These are phyloP conservation scores for Drosophila melanogaster DNA, from an alignment of 1,140 invertebrate genomes.

Conservation along the genomic window DNA sequence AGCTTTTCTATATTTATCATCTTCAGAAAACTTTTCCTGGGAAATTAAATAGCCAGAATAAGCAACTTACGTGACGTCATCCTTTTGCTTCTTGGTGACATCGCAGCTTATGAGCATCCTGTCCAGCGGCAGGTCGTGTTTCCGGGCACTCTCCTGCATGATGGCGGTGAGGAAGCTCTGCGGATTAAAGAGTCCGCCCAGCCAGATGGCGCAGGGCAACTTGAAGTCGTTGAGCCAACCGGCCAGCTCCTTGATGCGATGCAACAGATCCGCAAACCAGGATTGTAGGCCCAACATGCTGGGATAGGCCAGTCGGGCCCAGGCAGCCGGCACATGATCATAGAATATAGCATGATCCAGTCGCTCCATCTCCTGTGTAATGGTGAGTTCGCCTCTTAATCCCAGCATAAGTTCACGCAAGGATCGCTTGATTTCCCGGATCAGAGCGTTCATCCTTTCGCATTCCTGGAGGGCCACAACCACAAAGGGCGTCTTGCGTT, in stretches of 20 bases:
- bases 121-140: constrained; percentile 97
- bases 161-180: constrained; percentile 98
- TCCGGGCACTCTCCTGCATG: constrained; percentile 98
- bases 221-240: constrained; percentile 92
- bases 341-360: constrained; percentile 93
- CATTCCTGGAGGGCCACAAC: constrained; percentile 98
- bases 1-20: too few species aligned
- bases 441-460: constrained; percentile 96
- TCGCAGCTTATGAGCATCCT: constrained; percentile 98
- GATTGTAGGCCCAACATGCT: constrained; percentile 92
- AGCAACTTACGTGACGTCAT: constrained; percentile 89
- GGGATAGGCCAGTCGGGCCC: constrained; percentile 95
- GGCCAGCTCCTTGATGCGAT: constrained; percentile 92
- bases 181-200: constrained; percentile 98
- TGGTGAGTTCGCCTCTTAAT: constrained; percentile 96
- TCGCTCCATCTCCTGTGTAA: constrained; percentile 96
- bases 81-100: constrained; percentile 95
- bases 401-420: constrained; percentile 94
- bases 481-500: constrained; percentile 95
- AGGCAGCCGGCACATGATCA: constrained; percentile 93
- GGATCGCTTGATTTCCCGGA: constrained; percentile 92
- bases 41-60: background rate
- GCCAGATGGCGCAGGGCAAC: constrained; percentile 94
- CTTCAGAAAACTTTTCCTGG: too few species aligned
- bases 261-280: constrained; percentile 95